Conservation (phyloP, 2,113 vertebrate species). For the Xerus inauris region DNA sequence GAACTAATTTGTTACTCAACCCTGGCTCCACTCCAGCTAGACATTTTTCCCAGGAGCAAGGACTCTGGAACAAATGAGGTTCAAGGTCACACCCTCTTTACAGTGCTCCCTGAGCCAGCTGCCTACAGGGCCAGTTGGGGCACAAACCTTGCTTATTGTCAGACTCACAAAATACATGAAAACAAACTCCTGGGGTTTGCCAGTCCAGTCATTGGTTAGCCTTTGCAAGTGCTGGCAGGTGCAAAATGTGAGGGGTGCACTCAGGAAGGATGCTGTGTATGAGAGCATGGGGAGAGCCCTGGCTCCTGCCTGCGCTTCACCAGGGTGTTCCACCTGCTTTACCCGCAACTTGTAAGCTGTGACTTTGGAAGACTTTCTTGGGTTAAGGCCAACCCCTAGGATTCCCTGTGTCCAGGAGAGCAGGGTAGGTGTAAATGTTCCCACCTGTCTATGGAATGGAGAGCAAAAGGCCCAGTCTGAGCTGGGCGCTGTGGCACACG, state of each 20-base stretch:
- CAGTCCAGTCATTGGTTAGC: constrained; percentile 66
- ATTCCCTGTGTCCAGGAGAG: neutral
- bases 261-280: constrained; percentile 79
- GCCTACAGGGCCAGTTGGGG: neutral
- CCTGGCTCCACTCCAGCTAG: constrained; percentile 62
- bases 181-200: constrained; percentile 66
- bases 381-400: neutral
- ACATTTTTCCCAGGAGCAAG: constrained; percentile 59
- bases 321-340: neutral
- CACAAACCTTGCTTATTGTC: constrained; percentile 68
- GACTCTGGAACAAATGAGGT: constrained; percentile 72
- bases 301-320: constrained; percentile 28
- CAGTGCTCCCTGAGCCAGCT: constrained; percentile 20
- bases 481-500: no score
- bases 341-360: constrained; percentile 28
- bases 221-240: constrained; percentile 49
- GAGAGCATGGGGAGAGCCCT: neutral
- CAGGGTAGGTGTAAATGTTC: neutral
- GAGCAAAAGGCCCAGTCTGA: neutral
- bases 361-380: constrained; percentile 46
- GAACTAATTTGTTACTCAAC: constrained; percentile 72
- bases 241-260: constrained; percentile 68
- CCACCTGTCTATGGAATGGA: neutral
- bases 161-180: constrained; percentile 73
- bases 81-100: constrained; percentile 56